Base-by-base conservation (phyloP, 2,113 vertebrate species). In the Malurus alboscapulatus region DNA sequence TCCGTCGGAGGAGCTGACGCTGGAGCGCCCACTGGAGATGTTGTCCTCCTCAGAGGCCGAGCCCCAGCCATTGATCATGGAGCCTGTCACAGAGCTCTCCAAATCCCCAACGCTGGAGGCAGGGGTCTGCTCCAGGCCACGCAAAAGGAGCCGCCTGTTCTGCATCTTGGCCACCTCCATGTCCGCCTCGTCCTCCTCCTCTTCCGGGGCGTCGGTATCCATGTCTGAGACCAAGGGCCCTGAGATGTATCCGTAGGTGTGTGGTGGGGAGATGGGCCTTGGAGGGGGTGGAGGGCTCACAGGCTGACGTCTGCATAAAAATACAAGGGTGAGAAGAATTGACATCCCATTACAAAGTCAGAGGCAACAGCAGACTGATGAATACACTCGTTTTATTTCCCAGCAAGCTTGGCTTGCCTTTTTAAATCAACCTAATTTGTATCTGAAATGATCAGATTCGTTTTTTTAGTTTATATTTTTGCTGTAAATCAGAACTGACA, bases 51-150 rank as follows among this genome's bases (percentile, higher is more conserved):
- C 99, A 0, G 99, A 99, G 53, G 99, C 99, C 2, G 99, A 99
- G 59, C 99, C 99, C 99, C 99, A 99, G 90, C 99, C 99, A 21
- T 99, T 99, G 97, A 99, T 99, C 99, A 99, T 99, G 92, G 99
- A 99, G n/a, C 99, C 99, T 0, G 99, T 99, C 71, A 99, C 99
- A 1, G 99, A 99, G 96, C 99, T 99, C 97, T 99, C 99, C 84
- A 99, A 96, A 97, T 99, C 99, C 12, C 99, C 99, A 9, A 99
- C 98, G 40, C 99, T 99, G 90, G 99, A 99, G 17, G 99, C 99
- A 3, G 99, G 99, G 1, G 99, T 99, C 97, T 99, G 99, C 96
- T 99, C 99, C 6, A 99, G 98, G 76, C 99, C 99, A 27, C 99
- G 98, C 74, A 99, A 92, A 62, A 99, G 97, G 75, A 99, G 98